Evolutionary conservation across 2,113 vertebrate genomes (phyloP).

Genomic region (Peromyscus leucopus): DNA sequence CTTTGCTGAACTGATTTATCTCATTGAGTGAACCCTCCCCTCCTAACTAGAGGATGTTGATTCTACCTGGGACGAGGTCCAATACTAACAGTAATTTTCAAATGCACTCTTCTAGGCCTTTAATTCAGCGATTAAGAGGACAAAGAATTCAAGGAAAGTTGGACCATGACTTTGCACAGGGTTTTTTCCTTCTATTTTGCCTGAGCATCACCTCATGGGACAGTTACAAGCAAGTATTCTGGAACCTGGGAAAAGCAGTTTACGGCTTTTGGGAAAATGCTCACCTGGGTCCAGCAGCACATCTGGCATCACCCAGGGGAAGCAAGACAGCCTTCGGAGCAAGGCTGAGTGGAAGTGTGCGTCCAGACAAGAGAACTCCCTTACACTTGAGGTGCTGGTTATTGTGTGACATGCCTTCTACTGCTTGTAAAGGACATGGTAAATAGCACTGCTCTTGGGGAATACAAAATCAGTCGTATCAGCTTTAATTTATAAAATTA

Average conservation of each 20-base stretch:
- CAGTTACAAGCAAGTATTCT: background rate
- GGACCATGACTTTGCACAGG: background rate
- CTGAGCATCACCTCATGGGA: background rate
- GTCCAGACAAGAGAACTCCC: background rate
- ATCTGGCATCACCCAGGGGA: background rate
- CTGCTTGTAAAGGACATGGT: background rate
- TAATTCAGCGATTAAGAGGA: conserved; percentile 68
- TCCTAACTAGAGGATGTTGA: conserved; percentile 59
- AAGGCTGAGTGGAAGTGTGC: background rate
- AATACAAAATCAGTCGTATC: background rate
- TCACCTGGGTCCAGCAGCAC: background rate
- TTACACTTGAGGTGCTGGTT: background rate
- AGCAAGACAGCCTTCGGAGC: background rate
- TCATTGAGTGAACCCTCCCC: conserved; percentile 38
- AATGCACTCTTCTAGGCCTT: conserved; percentile 61
- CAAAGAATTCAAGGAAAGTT: conserved; percentile 56
- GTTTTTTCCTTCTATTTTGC: background rate
- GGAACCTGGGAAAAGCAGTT: background rate
- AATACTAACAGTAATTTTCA: conserved; percentile 76
- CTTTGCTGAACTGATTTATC: conserved; percentile 72
- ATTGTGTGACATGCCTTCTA: conserved; percentile 2
- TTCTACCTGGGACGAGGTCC: conserved; percentile 69
- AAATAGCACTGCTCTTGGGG: background rate
- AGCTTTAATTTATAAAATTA: conserved; percentile 6
- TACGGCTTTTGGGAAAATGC: background rate